Evolutionary conservation across 2,888 invertebrate species (phyloP), one percentile per base, ranked within the genome.

Genomic region (Diabrotica balteata): DNA sequence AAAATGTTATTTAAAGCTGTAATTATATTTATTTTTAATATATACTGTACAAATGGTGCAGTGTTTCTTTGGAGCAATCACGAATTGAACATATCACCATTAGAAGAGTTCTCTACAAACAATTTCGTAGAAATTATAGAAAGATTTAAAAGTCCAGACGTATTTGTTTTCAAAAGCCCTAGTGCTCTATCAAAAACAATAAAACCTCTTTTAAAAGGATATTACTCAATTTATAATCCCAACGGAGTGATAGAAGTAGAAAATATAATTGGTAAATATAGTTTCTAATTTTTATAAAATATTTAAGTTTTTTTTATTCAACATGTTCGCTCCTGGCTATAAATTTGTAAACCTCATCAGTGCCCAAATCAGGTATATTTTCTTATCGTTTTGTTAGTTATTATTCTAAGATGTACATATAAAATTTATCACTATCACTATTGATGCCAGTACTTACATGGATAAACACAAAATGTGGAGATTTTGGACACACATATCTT

Each of bases 221-320:
- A 77, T 71, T 76, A 79, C 66, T 81, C 79, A 7, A 75, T 80
- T 11, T 84, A 81, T 69, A 79, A 79, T 59, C 80, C 82, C 0
- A 84, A 80, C 71, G 80, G 77, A 11, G 76, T 80, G 63, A 71
- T 83, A 63, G 75, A 73, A 45, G 72, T 78, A 32, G 78, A 80
- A 50, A 78, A 82, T 71, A 73, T 75, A 11, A 79, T 79, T 70
- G 80, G 84, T 83, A 22, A 59, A n/a, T n/a, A n/a, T n/a, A n/a
- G 62, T 62, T 43, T 51, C 7, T 55, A 57, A 17, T 68, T 42
- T 55, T 4, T 44, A 47, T 32, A 22, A 55, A 63, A 9, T 46
- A 55, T 63, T 7, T 55, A 47, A 11, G 52, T 44, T 32, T 32
- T 32, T 32, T 32, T 32, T 32, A 32, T 32, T 32, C 0, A 32